phyloP scores from a whole-genome alignment of 2,797 vertebrate genomes.

The Anableps anableps region DNA sequence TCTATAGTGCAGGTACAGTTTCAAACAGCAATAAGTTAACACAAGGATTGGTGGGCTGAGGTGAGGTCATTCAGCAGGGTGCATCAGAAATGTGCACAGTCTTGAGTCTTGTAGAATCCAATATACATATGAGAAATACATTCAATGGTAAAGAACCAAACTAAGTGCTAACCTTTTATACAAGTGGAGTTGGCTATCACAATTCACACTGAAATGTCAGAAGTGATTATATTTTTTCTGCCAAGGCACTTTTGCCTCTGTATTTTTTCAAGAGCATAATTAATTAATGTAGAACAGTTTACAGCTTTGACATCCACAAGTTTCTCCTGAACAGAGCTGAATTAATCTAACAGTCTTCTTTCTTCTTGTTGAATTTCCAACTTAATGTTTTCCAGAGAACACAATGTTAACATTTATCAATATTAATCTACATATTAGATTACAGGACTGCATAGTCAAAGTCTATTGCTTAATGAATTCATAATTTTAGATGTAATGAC shows the following conservation, averaged over 20 bases:
- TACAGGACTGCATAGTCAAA: not conserved
- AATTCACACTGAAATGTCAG: not conserved
- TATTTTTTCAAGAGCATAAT: not conserved
- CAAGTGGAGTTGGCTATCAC: not conserved
- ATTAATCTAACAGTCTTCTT: not conserved
- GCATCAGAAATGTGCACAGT: not conserved
- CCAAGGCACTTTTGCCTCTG: not conserved
- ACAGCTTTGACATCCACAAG: not conserved
- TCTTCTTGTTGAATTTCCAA: not conserved
- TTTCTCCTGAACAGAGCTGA: not conserved
- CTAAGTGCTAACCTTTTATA: not conserved
- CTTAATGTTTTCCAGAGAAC: not conserved
- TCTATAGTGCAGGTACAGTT: not conserved
- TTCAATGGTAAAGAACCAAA: slow-evolving; percentile 5
- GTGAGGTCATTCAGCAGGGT: not conserved
- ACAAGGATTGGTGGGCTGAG: not conserved
- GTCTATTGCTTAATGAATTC: too few relatives aligned
- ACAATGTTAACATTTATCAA: not conserved
- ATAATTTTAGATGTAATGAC: too few relatives aligned
- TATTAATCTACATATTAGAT: not conserved
- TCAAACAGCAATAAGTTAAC: not conserved
- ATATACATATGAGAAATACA: not conserved
- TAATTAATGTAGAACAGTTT: not conserved
- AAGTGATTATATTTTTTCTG: slow-evolving; percentile 8
- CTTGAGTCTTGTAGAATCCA: not conserved